A percentile compares a stretch with the other conserved stretches of the same genome.
These are phyloP conservation scores for Danaus plexippus DNA, from an alignment of 1,140 invertebrate species.

Conservation along the genomic window DNA sequence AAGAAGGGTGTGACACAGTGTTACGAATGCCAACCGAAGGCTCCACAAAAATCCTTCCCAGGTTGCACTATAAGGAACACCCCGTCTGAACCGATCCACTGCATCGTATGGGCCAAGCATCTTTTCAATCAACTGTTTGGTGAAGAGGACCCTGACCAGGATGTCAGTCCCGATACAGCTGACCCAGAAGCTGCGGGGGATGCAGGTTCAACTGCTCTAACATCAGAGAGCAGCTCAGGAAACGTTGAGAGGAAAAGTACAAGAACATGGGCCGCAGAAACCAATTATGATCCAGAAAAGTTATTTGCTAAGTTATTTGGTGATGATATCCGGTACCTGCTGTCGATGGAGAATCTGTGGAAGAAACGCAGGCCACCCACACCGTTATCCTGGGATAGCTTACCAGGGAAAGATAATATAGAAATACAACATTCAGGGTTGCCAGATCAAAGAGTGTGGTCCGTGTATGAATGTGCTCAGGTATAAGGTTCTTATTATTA, in stretches of 20 bases:
- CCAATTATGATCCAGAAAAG: conserved; percentile 87
- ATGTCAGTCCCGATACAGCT: conserved; percentile 97
- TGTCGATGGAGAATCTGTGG: conserved; percentile 97
- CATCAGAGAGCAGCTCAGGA: conserved; percentile 64
- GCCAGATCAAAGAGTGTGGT: conserved; percentile 87
- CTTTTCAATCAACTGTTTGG: conserved; percentile 99
- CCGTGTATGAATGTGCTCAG: conserved; percentile 75
- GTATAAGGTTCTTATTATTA: conserved; percentile 28
- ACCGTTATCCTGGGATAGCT: conserved; percentile 82
- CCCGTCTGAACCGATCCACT: conserved; percentile 99
- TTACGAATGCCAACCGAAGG: conserved; percentile 96
- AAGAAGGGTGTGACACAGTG: conserved; percentile 94
- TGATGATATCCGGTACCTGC: conserved; percentile 96
- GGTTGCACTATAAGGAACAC: conserved; percentile 99
- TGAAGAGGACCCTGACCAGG: conserved; percentile 95
- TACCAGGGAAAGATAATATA: conserved; percentile 74
- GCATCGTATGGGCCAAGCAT: conserved; percentile 99
- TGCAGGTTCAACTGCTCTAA: conserved; percentile 60
- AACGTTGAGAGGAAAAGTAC: conserved; percentile 90
- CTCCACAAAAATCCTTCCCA: conserved; percentile 93
- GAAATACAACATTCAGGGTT: conserved; percentile 61
- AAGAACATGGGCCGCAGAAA: conserved; percentile 87
- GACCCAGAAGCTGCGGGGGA: conserved; percentile 86
- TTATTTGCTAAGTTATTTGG: conserved; percentile 92
- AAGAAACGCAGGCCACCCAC: conserved; percentile 86